Percentiles rank a stretch among this genome's conserved stretches.
Conservation (phyloP, 2,888 invertebrate species). For the Onchidella celtica region DNA sequence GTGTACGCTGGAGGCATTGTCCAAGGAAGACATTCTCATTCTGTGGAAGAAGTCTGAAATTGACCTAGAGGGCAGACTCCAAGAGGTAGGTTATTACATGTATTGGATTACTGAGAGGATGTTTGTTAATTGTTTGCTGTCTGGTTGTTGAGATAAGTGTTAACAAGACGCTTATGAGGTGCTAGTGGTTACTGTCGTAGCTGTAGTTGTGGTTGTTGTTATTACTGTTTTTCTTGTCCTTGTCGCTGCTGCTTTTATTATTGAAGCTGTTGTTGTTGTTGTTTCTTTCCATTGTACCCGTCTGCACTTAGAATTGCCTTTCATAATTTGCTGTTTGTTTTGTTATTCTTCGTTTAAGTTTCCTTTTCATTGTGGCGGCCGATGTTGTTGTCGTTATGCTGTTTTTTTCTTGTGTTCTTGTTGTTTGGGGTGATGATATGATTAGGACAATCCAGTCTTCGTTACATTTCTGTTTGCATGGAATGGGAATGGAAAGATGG, state of each 20-base stretch:
- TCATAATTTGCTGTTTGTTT: neutral
- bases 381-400: neutral
- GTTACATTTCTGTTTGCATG: no score
- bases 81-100: slow-evolving; percentile 81
- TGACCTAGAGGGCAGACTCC: slow-evolving; percentile 86
- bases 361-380: neutral
- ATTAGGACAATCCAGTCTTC: no score
- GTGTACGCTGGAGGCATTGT: slow-evolving; percentile 82
- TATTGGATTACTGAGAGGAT: neutral
- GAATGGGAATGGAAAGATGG: no score
- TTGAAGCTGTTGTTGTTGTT: neutral
- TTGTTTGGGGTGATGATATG: no score
- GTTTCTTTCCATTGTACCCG: no score
- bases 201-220: neutral
- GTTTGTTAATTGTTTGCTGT: neutral
- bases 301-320: no score
- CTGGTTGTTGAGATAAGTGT: neutral
- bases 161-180: no score
- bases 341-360: neutral
- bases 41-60: slow-evolving; percentile 90
- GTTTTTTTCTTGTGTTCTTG: neutral
- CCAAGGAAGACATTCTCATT: slow-evolving; percentile 88
- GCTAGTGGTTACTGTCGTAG: neutral
- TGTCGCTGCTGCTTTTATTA: neutral
- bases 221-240: neutral